Evolutionary conservation across 1,140 invertebrate species (phyloP).

Genomic region (Catajapyx aquilonaris): DNA sequence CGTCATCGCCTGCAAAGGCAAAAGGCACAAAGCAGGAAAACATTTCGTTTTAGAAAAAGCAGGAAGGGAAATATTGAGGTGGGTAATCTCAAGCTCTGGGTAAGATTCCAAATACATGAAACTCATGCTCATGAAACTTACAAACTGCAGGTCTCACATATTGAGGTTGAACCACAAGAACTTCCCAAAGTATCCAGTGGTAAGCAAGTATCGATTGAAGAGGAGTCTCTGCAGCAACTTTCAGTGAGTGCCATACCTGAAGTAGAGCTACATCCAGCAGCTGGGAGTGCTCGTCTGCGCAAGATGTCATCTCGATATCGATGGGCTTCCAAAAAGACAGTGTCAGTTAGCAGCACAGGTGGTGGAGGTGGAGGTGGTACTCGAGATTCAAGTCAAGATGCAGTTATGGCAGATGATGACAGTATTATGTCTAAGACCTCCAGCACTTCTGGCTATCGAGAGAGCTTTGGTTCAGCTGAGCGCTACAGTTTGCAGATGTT

Average conservation of each 20-base stretch:
- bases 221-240: slow-evolving; percentile 9
- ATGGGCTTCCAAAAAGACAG: slow-evolving; percentile 1
- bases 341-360: slow-evolving; percentile 9
- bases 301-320: slow-evolving; percentile 11
- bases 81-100: no score
- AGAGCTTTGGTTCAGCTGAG: slow-evolving; percentile 33
- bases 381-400: slow-evolving; percentile 7
- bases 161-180: slow-evolving; percentile 24
- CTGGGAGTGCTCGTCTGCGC: slow-evolving; percentile 16
- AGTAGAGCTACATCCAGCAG: slow-evolving; percentile 13
- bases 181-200: slow-evolving; percentile 19
- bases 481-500: slow-evolving; percentile 23
- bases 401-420: slow-evolving; percentile 34
- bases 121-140: no score
- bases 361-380: slow-evolving; percentile 24
- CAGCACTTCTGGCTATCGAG: slow-evolving; percentile 56
- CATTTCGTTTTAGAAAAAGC: slow-evolving; percentile 68
- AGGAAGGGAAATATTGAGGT: slow-evolving; percentile 31
- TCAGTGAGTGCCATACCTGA: slow-evolving; percentile 15
- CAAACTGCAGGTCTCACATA: slow-evolving; percentile 19
- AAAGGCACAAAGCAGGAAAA: slow-evolving; percentile 83
- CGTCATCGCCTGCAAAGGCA: slow-evolving; percentile 65
- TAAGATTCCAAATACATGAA: no score
- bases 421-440: slow-evolving; percentile 43
- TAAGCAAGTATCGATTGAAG: slow-evolving; percentile 13